A percentile compares a stretch with the other conserved stretches of the same genome.
These are phyloP conservation scores for Neoitamus cyanurus DNA, from an alignment of 2,888 invertebrate genomes.

Conservation along the genomic window DNA sequence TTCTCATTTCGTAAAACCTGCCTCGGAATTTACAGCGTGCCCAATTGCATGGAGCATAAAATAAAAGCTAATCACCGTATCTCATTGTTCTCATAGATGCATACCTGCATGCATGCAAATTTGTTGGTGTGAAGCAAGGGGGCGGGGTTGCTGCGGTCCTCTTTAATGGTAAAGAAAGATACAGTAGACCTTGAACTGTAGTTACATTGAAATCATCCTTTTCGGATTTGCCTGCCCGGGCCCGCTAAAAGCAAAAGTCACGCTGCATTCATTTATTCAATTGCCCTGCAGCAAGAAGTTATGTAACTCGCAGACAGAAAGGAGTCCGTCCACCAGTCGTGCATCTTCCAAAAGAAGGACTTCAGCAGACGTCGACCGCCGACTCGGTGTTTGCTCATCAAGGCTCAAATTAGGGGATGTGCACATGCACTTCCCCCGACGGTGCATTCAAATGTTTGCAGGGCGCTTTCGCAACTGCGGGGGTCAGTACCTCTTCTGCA, in stretches of 20 bases:
- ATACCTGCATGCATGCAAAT: too few species aligned
- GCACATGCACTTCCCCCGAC: not conserved
- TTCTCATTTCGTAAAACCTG: too few species aligned
- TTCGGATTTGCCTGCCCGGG: not conserved
- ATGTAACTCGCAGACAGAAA: not conserved
- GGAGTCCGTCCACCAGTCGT: not conserved
- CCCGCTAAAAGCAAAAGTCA: not conserved
- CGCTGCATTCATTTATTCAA: too few species aligned
- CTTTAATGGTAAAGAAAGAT: not conserved
- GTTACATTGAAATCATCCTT: not conserved
- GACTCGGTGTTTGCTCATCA: not conserved
- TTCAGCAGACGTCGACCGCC: not conserved
- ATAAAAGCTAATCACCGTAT: too few species aligned
- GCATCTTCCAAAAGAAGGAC: not conserved
- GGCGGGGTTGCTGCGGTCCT: too few species aligned
- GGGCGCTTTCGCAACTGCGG: not conserved
- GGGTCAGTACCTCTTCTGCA: not conserved
- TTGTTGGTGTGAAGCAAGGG: too few species aligned
- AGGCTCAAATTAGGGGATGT: not conserved
- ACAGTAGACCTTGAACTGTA: not conserved
- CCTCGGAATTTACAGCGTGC: too few species aligned
- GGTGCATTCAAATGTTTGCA: not conserved
- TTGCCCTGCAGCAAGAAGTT: not conserved
- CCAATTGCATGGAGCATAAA: too few species aligned
- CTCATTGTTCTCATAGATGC: too few species aligned